Evolutionary conservation across 2,888 invertebrate species (phyloP), one percentile per base, ranked within the genome.

Genomic region (Clunio marinus): DNA sequence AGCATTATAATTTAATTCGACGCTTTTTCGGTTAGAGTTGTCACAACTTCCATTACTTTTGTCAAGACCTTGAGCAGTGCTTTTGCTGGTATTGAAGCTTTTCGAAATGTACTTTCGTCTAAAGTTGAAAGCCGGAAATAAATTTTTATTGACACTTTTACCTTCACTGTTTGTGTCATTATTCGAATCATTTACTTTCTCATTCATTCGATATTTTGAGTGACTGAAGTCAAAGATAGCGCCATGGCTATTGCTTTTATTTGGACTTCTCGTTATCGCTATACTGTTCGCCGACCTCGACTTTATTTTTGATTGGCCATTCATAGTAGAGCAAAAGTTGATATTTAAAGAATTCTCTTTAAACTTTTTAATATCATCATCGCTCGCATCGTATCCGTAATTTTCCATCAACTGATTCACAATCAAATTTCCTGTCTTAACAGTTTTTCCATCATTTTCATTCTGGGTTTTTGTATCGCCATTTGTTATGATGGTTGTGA

Each of bases 281-380:
- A 68, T 57, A 25, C 68, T 68, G 41, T 68, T 68, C 10, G 68
- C 57, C 4, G 68, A 68, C 15, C 25, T 57, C 15, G 68, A 68
- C 37, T 68, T 68, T 10, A 25, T 8, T 17, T 45, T 57, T 13
- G 66, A 67, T 24, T 37, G 57, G 17, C 37, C 58, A 58, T 58
- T 35, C 13, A 68, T 58, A 20, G 17, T 24, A 8, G n/a, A 8
- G 2, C 55, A 55, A 10, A 20, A 5, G 20, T 57, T 13, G 13
- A 57, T 55, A 10, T 37, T 68, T 1, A 68, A 45, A 8, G 41
- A 68, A 24, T 66, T 62, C 35, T 68, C 68, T 13, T 58, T 68
- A 25, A 58, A 68, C 28, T 37, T 68, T 17, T 25, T 58, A 4
- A 17, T 15, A 45, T 58, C 68, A n/a, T 37, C 27, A 7, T 63